Evolutionary conservation across 2,113 vertebrate genomes (phyloP).

Genomic region (Vulpes ferrilata): DNA sequence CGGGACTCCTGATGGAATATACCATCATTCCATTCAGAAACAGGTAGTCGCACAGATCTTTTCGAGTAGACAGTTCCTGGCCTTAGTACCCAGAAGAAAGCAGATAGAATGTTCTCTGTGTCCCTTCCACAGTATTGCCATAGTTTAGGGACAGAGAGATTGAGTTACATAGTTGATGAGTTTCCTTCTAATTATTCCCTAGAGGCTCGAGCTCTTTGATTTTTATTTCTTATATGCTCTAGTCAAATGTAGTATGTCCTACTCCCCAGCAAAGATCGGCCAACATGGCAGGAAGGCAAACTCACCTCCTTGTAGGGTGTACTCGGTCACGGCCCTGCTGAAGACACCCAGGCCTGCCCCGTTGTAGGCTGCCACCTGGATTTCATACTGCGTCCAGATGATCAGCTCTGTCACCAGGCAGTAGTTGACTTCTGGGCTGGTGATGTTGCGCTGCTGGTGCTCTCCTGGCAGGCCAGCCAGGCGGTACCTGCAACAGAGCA

Average conservation of each 20-base stretch:
- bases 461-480: conserved; percentile 96
- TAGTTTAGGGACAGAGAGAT: not conserved
- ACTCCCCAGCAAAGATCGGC: rapidly evolving
- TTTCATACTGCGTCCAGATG: conserved; percentile 99
- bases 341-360: conserved; percentile 95
- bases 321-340: conserved; percentile 95
- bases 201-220: not conserved
- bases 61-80: not conserved
- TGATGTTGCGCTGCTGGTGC: conserved; percentile 96
- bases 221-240: not conserved
- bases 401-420: conserved; percentile 97
- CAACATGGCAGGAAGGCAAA: rapidly evolving
- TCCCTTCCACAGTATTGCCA: rapidly evolving
- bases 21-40: not conserved
- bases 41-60: not conserved
- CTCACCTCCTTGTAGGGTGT: conserved; percentile 98
- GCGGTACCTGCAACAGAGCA: conserved; percentile 91
- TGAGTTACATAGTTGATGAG: not conserved
- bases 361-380: conserved; percentile 98
- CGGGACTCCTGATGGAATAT: not conserved
- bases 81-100: not conserved
- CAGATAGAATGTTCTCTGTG: not conserved
- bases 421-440: conserved; percentile 97
- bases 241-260: rapidly evolving
- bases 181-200: not conserved